A percentile compares a stretch with the other conserved stretches of the same genome.
These are phyloP conservation scores for Elaphurus davidianus DNA, from an alignment of 2,113 vertebrate genomes.

Conservation along the genomic window DNA sequence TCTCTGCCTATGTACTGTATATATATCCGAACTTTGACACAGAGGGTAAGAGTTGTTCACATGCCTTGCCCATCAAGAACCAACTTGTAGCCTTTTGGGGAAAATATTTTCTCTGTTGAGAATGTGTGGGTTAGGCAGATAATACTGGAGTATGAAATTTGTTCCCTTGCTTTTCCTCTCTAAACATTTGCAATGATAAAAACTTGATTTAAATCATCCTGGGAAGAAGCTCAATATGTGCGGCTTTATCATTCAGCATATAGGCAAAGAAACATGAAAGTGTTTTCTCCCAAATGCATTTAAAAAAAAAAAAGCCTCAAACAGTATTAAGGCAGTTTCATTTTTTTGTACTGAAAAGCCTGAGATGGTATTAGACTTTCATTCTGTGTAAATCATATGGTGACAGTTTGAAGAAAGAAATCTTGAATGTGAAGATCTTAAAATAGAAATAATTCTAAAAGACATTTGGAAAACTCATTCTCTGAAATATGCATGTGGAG, in stretches of 20 bases:
- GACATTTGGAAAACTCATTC: background rate
- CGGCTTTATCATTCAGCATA: background rate
- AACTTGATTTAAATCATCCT: background rate
- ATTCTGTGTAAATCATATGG: background rate
- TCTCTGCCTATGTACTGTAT: background rate
- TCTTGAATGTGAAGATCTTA: background rate
- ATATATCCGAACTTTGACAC: background rate
- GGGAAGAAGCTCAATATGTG: background rate
- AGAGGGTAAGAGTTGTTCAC: background rate
- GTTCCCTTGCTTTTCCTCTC: background rate
- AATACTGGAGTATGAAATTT: background rate
- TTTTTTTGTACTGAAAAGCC: background rate
- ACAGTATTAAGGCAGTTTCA: background rate
- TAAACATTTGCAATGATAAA: background rate
- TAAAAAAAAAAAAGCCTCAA: background rate
- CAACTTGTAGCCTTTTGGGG: background rate
- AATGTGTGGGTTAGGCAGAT: background rate
- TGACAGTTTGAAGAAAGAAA: conserved; percentile 1
- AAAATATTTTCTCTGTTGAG: background rate
- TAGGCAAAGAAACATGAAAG: background rate
- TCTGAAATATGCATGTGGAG: background rate
- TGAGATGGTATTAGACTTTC: background rate
- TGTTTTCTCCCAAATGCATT: background rate
- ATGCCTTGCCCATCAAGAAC: background rate
- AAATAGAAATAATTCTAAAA: conserved; percentile 4